phyloP scores from a whole-genome alignment of 2,113 vertebrate species.

The Oreochromis aureus region DNA sequence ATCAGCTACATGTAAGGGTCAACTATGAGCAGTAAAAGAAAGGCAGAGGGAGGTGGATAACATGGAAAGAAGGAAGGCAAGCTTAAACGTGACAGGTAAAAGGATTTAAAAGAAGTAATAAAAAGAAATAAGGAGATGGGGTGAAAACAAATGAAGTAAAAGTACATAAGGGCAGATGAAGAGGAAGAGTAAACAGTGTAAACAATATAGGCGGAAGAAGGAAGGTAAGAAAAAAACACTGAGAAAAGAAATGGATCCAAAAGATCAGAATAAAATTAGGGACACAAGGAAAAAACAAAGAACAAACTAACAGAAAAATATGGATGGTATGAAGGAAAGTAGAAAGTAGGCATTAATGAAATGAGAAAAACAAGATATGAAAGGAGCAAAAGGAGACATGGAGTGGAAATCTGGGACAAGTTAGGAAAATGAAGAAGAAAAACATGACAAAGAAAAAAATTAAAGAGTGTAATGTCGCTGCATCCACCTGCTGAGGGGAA shows the following conservation, averaged over 20 bases:
- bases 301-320: not conserved
- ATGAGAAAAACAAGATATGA: not conserved
- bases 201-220: not conserved
- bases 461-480: not conserved
- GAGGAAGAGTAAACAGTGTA: not conserved
- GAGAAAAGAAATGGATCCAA: not conserved
- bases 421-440: not conserved
- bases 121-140: not conserved
- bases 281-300: not conserved
- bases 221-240: not conserved
- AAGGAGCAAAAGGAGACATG: not conserved
- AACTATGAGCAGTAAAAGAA: not conserved
- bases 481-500: not conserved
- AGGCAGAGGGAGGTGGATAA: not conserved
- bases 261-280: not conserved
- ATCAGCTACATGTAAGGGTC: not conserved
- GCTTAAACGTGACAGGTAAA: not conserved
- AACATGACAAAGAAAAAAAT: not conserved
- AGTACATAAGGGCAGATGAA: not conserved
- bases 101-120: not conserved
- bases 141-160: not conserved
- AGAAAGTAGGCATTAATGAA: not conserved
- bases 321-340: not conserved
- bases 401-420: not conserved
- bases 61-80: not conserved